Evolutionary conservation across 1,140 invertebrate genomes (phyloP), one percentile per base, ranked within the genome.

Genomic region (Zaprionus africanus): DNA sequence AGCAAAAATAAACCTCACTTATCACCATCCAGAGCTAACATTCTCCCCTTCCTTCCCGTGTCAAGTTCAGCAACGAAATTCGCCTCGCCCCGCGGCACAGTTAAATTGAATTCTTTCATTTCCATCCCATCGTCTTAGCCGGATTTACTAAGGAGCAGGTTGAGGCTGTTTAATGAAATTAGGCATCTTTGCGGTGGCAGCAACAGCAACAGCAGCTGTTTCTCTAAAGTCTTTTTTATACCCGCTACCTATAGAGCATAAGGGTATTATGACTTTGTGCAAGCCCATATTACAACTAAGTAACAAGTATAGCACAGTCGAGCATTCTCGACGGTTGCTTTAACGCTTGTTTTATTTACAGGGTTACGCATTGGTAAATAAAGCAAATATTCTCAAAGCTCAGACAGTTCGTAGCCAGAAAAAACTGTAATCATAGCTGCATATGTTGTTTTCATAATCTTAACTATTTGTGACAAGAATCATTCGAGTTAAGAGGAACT

Each of bases 71-170:
- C 64, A 43, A 66, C 72, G 66, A 58, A 75, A 83, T 83, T 75
- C 38, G 63, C 60, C 73, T 75, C 54, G 62, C 63, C 77, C 72
- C 68, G 80, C 67, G 66, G 84, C 70, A 64, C 67, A 81, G 69
- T 81, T 81, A 87, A 87, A 87, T 87, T 87, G 78, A 88, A 81
- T 83, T 83, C 79, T 85, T 85, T 83, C 57, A 13, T 56, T 59
- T 69, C 66, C 70, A 62, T 62, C 78, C 72, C 70, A 58, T 68
- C 81, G 74, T 78, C 78, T 81, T 60, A 36, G 65, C 53, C 59
- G 71, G 54, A 22, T 76, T 59, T 36, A 56, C 71, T 70, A 81
- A 83, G 19, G 78, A 81, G 84, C 81, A 88, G 85, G 84, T 90
- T 76, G 75, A 67, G 51, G 65, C 74, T 70, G 74, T 90, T 90